These are phyloP conservation scores for Rotaria macrura DNA, from an alignment of 2,888 invertebrate genomes.

Conservation along the genomic window DNA sequence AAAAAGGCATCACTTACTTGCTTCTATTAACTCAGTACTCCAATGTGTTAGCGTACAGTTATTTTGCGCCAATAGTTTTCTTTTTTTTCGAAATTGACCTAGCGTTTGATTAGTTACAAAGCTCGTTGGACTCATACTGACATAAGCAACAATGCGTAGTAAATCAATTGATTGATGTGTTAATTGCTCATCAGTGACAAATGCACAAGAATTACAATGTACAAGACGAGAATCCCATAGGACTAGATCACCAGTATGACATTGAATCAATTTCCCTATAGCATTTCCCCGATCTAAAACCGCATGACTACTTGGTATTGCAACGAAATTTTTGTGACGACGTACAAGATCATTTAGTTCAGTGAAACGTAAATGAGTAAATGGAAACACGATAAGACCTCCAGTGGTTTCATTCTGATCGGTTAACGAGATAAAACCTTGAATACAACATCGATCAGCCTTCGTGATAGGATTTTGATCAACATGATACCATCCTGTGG, in stretches of 20 bases:
- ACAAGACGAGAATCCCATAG: neutral
- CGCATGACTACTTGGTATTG: neutral
- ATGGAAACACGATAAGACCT: neutral
- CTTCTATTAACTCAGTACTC: neutral
- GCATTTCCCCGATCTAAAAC: neutral
- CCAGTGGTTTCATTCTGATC: neutral
- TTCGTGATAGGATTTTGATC: neutral
- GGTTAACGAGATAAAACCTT: neutral
- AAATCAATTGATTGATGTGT: neutral
- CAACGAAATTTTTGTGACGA: neutral
- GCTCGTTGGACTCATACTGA: neutral
- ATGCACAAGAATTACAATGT: neutral
- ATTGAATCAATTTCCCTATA: neutral
- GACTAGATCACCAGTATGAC: neutral
- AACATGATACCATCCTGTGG: neutral
- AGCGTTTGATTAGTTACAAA: neutral
- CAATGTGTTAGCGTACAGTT: neutral
- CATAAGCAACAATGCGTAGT: neutral
- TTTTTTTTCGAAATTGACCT: neutral
- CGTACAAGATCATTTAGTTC: neutral
- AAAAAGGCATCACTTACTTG: neutral
- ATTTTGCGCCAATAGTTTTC: neutral
- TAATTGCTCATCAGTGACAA: neutral
- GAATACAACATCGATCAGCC: neutral
- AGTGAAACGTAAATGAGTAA: neutral